Base-by-base conservation (phyloP, 2,888 invertebrate genomes). In the Thymelicus lineola region DNA sequence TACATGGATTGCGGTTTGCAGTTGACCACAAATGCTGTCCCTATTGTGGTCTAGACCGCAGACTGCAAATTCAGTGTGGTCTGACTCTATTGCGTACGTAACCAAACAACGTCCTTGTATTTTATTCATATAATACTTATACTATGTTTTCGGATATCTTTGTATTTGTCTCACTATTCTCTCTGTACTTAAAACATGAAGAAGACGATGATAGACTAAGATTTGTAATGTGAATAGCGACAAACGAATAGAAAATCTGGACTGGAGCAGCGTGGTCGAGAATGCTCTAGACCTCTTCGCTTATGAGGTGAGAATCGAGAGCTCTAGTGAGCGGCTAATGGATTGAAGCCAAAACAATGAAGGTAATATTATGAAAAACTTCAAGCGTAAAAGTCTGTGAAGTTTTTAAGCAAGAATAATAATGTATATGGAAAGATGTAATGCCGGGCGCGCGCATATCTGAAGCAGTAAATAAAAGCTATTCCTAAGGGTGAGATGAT, bases 391-490 rank as follows among this genome's bases (percentile, higher is more conserved):
- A 59, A 59, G 38, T 61, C 55, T 6, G 15, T 42, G 7, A 63
- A 71, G 65, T 66, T 67, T 60, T 12, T 63, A n/a, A 42, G 15
- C 48, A 50, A 71, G 60, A 73, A 70, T 75, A 75, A 71, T 63
- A 71, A 73, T 68, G 70, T 70, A 69, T 73, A 72, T 71, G 69
- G 70, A 60, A 60, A 63, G 45, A 66, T 61, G 55, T 69, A 75
- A 69, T 73, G 71, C 73, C 73, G 66, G 65, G 74, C 53, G 70
- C 64, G 42, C 64, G 73, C 71, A 73, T 76, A 77, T 77, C 76
- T 73, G 48, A 71, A 72, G 69, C 75, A 75, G 75, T 76, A 75
- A 74, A 76, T 76, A 75, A 72, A 76, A 76, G 75, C 75, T 74
- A 72, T 73, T 74, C 72, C 71, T 71, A 20, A 28, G 73, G 70